These are phyloP conservation scores for Colletes collaris DNA, from an alignment of 2,888 invertebrate species.

Conservation along the genomic window DNA sequence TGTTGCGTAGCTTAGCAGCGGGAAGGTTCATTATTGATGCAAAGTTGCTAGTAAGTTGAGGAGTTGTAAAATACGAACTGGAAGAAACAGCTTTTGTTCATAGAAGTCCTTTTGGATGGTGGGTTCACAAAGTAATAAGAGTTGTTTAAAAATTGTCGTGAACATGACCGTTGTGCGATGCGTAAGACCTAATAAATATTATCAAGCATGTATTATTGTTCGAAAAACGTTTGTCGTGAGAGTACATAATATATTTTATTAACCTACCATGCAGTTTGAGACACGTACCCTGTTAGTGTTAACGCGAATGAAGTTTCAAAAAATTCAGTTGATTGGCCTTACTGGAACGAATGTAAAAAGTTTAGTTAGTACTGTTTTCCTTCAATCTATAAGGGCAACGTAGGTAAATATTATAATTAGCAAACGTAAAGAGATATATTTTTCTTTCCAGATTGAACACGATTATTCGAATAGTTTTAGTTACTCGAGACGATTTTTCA, in stretches of 20 bases:
- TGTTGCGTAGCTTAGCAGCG: constrained; percentile 18
- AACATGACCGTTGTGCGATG: constrained; percentile 59
- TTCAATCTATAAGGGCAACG: not conserved
- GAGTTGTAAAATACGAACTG: constrained; percentile 36
- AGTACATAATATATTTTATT: not conserved
- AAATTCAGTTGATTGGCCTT: constrained; percentile 22
- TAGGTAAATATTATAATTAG: too few species aligned
- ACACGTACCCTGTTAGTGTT: constrained; percentile 53
- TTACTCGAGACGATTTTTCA: too few species aligned
- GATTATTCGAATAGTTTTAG: too few species aligned
- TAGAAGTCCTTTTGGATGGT: constrained; percentile 33
- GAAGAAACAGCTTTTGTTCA: constrained; percentile 32
- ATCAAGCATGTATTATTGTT: not conserved
- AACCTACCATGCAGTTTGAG: constrained; percentile 40
- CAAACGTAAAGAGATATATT: too few species aligned
- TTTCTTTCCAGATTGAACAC: too few species aligned
- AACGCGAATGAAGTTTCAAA: constrained; percentile 39
- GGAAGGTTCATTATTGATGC: constrained; percentile 5
- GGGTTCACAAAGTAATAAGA: constrained; percentile 28
- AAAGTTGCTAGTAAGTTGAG: constrained; percentile 19
- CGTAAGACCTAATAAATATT: constrained; percentile 41
- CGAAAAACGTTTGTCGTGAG: not conserved
- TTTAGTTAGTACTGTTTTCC: not conserved
- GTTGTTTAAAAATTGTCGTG: constrained; percentile 27
- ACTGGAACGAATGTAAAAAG: constrained; percentile 43